These are phyloP conservation scores for Phengaris alcon DNA, from an alignment of 2,888 invertebrate species.

Conservation along the genomic window DNA sequence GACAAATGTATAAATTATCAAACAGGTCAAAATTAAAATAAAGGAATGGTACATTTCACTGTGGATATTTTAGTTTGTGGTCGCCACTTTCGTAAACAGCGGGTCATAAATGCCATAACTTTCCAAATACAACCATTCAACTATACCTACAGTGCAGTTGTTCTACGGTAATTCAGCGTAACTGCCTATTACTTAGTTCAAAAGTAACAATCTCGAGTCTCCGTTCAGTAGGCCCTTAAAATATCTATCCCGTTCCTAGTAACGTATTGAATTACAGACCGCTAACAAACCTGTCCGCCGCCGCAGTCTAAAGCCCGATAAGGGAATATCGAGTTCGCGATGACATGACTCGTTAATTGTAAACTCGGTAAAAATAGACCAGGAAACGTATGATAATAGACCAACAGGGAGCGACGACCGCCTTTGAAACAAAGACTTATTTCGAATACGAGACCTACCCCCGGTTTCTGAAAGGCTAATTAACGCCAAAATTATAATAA, in stretches of 20 bases:
- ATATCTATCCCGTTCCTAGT: constrained; percentile 23
- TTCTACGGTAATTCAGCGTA: not conserved
- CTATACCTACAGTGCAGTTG: too few species aligned
- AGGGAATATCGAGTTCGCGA: constrained; percentile 36
- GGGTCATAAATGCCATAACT: too few species aligned
- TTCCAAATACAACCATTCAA: not conserved
- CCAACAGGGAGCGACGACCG: not conserved
- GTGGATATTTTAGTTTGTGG: not conserved
- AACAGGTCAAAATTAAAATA: too few species aligned
- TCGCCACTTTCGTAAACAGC: too few species aligned
- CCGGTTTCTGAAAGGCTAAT: too few species aligned
- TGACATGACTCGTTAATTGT: constrained; percentile 26
- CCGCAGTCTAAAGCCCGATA: constrained; percentile 44
- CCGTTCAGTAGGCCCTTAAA: constrained; percentile 40
- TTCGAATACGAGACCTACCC: too few species aligned
- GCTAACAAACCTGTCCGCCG: constrained; percentile 46
- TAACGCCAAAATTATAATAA: too few species aligned
- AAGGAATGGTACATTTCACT: too few species aligned
- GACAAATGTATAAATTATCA: too few species aligned
- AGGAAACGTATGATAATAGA: constrained; percentile 12
- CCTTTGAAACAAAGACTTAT: too few species aligned
- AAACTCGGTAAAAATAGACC: constrained; percentile 21
- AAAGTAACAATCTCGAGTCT: not conserved
- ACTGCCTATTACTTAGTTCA: not conserved
- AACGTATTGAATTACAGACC: constrained; percentile 52